A percentile compares a stretch with the other conserved stretches of the same genome.
Evolutionary conservation across 2,888 invertebrate genomes (phyloP).

Genomic region (Pollenia angustigena): DNA sequence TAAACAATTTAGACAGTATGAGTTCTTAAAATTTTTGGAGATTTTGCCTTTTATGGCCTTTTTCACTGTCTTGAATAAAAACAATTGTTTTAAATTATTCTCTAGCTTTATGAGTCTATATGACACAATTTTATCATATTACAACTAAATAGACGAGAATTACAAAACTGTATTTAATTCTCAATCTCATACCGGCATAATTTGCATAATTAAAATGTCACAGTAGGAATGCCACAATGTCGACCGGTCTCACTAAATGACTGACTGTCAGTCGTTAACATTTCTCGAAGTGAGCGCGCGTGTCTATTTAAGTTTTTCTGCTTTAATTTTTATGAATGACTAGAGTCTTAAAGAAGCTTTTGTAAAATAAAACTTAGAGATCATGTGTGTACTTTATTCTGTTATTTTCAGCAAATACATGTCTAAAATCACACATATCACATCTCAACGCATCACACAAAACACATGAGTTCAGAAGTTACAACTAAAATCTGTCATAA

Average conservation of each 20-base stretch:
- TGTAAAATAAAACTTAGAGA: conserved; percentile 34
- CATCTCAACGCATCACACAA: neutral
- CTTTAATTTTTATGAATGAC: conserved; percentile 53
- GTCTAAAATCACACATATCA: conserved; percentile 38
- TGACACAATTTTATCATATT: conserved; percentile 66
- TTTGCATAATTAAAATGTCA: conserved; percentile 68
- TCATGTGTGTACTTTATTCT: conserved; percentile 8
- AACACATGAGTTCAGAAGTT: conserved; percentile 39
- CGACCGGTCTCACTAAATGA: neutral
- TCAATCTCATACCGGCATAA: conserved; percentile 61
- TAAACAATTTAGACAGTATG: no score
- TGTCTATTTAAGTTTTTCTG: conserved; percentile 36
- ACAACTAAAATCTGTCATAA: conserved; percentile 51
- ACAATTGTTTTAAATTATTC: conserved; percentile 44
- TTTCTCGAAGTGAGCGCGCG: conserved; percentile 23
- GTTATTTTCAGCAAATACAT: conserved; percentile 21
- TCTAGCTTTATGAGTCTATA: conserved; percentile 15
- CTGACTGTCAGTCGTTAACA: conserved; percentile 5
- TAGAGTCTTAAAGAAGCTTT: conserved; percentile 26
- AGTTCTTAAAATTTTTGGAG: no score
- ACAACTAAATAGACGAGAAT: conserved; percentile 36
- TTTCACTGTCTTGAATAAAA: neutral
- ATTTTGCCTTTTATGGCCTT: conserved; percentile 32
- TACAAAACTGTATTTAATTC: conserved; percentile 44
- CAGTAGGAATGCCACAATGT: conserved; percentile 31